phyloP scores from a whole-genome alignment of 2,113 vertebrate genomes.

The Motacilla alba region DNA sequence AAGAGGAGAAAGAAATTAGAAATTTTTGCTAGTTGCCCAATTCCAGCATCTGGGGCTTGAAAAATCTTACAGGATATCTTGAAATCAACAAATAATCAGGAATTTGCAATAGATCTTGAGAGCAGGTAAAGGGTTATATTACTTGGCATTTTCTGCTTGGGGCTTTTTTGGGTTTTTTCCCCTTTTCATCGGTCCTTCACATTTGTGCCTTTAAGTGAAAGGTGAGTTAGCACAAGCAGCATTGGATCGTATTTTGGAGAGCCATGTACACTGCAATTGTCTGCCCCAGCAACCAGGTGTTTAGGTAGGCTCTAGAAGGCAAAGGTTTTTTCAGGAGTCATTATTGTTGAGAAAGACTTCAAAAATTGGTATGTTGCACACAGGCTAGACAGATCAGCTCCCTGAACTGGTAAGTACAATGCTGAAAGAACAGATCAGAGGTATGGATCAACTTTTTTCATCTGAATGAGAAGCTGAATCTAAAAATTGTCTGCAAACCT shows the following conservation, averaged over 20 bases:
- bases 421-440: background rate
- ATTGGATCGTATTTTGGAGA: accelerated
- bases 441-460: background rate
- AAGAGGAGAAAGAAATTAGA: background rate
- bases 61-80: background rate
- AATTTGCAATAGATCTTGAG: background rate
- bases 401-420: background rate
- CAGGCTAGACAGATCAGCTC: background rate
- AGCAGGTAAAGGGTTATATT: background rate
- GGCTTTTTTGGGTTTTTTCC: background rate
- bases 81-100: background rate
- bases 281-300: background rate
- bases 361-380: background rate
- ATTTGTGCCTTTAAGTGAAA: background rate
- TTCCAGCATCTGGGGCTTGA: background rate
- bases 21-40: background rate
- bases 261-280: accelerated
- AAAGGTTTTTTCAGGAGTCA: background rate
- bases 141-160: background rate
- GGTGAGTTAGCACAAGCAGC: background rate
- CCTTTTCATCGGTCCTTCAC: background rate
- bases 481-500: background rate
- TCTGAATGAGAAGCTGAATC: background rate
- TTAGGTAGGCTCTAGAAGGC: background rate
- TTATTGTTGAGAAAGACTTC: background rate